Percentiles rank a stretch among this genome's conserved stretches.
phyloP scores from a whole-genome alignment of 2,113 vertebrate species.

The Phylloscopus trochilus region DNA sequence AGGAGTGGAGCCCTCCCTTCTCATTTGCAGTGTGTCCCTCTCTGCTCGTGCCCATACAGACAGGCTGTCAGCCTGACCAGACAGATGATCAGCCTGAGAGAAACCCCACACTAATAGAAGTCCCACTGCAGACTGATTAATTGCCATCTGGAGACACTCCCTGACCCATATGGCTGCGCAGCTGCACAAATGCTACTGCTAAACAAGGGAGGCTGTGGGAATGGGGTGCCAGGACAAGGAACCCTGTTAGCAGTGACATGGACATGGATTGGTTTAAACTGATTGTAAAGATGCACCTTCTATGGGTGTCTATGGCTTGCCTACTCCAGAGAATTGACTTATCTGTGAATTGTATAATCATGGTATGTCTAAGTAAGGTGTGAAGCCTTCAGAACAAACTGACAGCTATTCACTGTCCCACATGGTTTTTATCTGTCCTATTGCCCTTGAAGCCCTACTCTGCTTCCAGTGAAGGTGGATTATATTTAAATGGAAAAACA shows the following conservation, averaged over 20 bases:
- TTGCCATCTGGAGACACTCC: conserved; percentile 15
- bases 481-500: neutral
- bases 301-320: neutral
- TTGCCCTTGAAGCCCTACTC: neutral
- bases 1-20: neutral
- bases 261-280: neutral
- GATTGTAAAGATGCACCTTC: neutral
- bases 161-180: neutral
- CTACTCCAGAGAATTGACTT: neutral
- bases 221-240: neutral
- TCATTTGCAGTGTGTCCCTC: neutral
- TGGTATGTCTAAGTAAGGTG: neutral
- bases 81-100: neutral
- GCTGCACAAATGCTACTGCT: neutral
- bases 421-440: neutral
- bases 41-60: neutral
- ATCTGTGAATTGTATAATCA: neutral
- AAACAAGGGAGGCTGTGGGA: neutral
- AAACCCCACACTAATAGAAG: neutral
- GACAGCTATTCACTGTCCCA: neutral
- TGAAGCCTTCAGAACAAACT: neutral
- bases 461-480: neutral
- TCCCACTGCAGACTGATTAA: neutral
- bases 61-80: neutral
- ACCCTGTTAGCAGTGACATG: neutral